Evolutionary conservation across 1,140 invertebrate species (phyloP), one percentile per base, ranked within the genome.

Genomic region (Philaenus spumarius): DNA sequence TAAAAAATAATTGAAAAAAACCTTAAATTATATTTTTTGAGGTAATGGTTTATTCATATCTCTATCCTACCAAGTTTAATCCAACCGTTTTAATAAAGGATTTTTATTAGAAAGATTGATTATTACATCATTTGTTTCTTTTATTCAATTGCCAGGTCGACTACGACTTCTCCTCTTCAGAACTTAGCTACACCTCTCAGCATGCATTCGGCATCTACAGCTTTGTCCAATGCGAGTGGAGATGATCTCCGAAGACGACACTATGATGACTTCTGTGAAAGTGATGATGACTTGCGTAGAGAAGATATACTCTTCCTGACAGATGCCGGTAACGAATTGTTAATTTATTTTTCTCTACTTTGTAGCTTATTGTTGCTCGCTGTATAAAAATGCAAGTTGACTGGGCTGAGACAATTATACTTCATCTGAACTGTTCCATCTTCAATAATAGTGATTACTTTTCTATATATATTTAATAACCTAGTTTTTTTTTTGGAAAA

Each of bases 301-400:
- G 91, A 93, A 71, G 87, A 92, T 68, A 93, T 93, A 67, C 84
- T 85, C 71, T 93, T 93, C 73, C 79, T 84, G 53, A 81, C 80
- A 19, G 86, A 89, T 69, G 79, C 81, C 74, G 86, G 85, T 82
- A 72, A 73, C 73, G n/a, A n/a, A n/a, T n/a, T n/a, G n/a, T n/a
- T n/a, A n/a, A n/a, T n/a, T n/a, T n/a, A n/a, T n/a, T n/a, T n/a
- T n/a, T n/a, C n/a, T n/a, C n/a, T n/a, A n/a, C n/a, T n/a, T n/a
- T n/a, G n/a, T n/a, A n/a, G n/a, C n/a, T n/a, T n/a, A n/a, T n/a
- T n/a, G n/a, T n/a, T n/a, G n/a, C n/a, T n/a, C n/a, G n/a, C n/a
- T n/a, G n/a, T n/a, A n/a, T n/a, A n/a, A n/a, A n/a, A n/a, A n/a
- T n/a, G n/a, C n/a, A n/a, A n/a, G n/a, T n/a, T n/a, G n/a, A n/a